Percentiles rank a stretch among this genome's conserved stretches.
Evolutionary conservation across 1,140 invertebrate genomes (phyloP).

Genomic region (Drosophila nebulosa): DNA sequence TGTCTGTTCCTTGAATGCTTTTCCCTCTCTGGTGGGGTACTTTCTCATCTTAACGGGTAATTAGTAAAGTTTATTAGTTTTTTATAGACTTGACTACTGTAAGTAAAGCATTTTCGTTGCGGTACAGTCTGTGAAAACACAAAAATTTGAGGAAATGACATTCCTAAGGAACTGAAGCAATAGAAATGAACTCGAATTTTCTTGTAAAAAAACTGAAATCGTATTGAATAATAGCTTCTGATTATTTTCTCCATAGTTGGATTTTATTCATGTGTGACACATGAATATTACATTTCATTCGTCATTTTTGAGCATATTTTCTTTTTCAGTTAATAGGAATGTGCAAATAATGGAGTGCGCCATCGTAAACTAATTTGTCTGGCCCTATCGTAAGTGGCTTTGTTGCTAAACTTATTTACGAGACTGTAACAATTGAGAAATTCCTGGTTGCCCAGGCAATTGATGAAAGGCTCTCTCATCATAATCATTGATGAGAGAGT

Average conservation of each 20-base stretch:
- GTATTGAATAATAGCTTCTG: not conserved
- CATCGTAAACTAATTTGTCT: constrained; percentile 37
- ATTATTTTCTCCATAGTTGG: not conserved
- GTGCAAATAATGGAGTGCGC: not conserved
- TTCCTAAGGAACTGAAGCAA: not conserved
- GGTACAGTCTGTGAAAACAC: not conserved
- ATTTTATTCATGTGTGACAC: not conserved
- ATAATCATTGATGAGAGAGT: constrained; percentile 5
- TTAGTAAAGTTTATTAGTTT: constrained; percentile 48
- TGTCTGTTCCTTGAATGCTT: constrained; percentile 7
- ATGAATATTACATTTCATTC: not conserved
- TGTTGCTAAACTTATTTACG: constrained; percentile 6
- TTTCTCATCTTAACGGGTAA: constrained; percentile 61
- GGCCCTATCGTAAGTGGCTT: not conserved
- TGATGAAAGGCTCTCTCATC: constrained; percentile 45
- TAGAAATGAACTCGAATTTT: not conserved
- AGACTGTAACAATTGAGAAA: not conserved
- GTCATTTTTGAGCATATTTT: not conserved
- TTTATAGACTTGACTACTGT: not conserved
- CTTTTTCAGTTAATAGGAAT: not conserved
- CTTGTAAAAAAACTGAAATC: not conserved
- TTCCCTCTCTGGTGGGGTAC: constrained; percentile 30
- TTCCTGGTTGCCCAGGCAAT: constrained; percentile 46
- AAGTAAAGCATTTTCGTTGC: not conserved
- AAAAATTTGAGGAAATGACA: not conserved